Conservation (phyloP, 2,113 vertebrate genomes). For the Amblyopsis rosae region DNA sequence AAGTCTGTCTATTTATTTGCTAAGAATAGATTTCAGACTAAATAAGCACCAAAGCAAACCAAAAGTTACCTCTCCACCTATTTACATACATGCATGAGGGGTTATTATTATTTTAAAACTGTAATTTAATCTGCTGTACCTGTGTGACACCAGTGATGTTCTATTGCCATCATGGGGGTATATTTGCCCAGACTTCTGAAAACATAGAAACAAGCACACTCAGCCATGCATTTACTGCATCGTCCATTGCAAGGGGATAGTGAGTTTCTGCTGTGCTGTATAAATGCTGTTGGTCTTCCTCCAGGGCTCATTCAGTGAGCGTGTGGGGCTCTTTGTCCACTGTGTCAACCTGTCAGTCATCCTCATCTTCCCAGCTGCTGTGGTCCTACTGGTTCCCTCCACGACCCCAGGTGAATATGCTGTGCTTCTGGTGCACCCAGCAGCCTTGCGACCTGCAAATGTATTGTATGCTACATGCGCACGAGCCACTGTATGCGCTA, state of each 20-base stretch:
- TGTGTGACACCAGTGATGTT: too few species aligned
- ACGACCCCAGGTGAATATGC: constrained; percentile 82
- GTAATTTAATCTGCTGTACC: constrained; percentile 22
- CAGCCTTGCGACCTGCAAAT: background rate
- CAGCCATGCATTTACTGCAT: too few species aligned
- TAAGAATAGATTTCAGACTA: background rate
- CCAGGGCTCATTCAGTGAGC: constrained; percentile 82
- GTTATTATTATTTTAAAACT: constrained; percentile 40
- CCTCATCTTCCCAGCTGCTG: constrained; percentile 80
- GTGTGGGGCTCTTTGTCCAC: constrained; percentile 77
- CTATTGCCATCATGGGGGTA: too few species aligned
- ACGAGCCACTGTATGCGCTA: background rate
- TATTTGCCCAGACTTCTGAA: too few species aligned
- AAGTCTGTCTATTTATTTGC: constrained; percentile 55
- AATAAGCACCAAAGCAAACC: background rate
- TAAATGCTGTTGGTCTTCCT: constrained; percentile 19
- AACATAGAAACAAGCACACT: too few species aligned
- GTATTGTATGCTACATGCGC: too few species aligned
- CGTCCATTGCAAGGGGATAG: too few species aligned
- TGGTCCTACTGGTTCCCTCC: constrained; percentile 79
- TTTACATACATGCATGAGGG: constrained; percentile 6
- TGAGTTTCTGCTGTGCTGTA: background rate
- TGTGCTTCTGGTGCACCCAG: background rate
- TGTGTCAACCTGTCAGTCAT: constrained; percentile 73
- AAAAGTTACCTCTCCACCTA: background rate